Evolutionary conservation across 2,797 vertebrate genomes (phyloP), one percentile per base, ranked within the genome.

Genomic region (Phylloscopus collybita): DNA sequence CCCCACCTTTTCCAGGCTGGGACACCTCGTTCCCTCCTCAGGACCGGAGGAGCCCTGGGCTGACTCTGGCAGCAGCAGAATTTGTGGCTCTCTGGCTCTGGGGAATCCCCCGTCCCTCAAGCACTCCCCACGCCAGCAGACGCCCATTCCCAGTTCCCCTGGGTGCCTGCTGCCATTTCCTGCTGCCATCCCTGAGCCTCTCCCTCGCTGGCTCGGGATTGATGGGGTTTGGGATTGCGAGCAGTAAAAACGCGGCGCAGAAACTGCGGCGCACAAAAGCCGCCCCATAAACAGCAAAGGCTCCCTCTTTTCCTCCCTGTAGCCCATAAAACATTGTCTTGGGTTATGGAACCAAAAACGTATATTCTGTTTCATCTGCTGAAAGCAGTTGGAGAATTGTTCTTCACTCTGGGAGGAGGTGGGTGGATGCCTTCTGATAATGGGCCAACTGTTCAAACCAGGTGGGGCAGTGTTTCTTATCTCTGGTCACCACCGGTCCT

Each of bases 241-340:
- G 92, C 81, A 92, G 88, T 94, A 93, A 96, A 97, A 95, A 45
- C 0, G 0, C 20, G 5, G 47, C 23, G 54, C 0, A 0, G 91
- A 72, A 96, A 95, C 69, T 71, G 86, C 92, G 42, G 79, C n/a
- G 18, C 12, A 25, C 80, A 94, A 96, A 95, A 92, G 53, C 80
- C 30, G 64, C 83, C 86, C 94, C 86, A 76, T 93, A 95, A 96
- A 91, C 49, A 95, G 81, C 45, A 76, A 93, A 91, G 15, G 49
- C 66, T 87, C 12, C 79, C 70, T 49, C 80, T 45, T 71, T 80
- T 44, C 62, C 47, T 86, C 62, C 53, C 57, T 67, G 49, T 53
- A 88, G 72, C 66, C 73, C 69, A 32, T 64, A 78, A 92, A 93
- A 36, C 34, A 34, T 34, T 34, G 34, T 34, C 34, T 34, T 34